phyloP scores from a whole-genome alignment of 2,888 invertebrate genomes.

The Cyclophora albipunctata region DNA sequence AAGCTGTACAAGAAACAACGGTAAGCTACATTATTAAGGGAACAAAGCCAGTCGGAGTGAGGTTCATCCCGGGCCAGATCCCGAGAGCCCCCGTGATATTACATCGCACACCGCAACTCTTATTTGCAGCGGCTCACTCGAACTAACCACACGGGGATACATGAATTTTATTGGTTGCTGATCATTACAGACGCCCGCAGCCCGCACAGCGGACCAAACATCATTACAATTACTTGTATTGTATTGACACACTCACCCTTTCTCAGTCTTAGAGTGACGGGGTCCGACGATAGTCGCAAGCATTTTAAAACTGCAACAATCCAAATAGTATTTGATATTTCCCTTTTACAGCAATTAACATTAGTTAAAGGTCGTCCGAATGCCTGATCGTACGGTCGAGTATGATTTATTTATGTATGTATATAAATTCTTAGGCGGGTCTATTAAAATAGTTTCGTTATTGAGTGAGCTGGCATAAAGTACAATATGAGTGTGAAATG shows the following conservation, averaged over 20 bases:
- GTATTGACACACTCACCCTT: slow-evolving; percentile 81
- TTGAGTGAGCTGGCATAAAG: slow-evolving; percentile 19
- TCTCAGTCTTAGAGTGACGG: slow-evolving; percentile 91
- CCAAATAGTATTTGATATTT: slow-evolving; percentile 18
- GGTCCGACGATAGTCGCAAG: slow-evolving; percentile 91
- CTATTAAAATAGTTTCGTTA: slow-evolving; percentile 27
- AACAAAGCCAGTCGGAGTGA: slow-evolving; percentile 47
- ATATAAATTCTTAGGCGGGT: slow-evolving; percentile 33
- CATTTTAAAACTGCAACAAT: slow-evolving; percentile 91
- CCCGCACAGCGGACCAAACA: slow-evolving; percentile 2
- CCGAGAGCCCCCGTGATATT: slow-evolving; percentile 56
- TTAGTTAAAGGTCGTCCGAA: too few species aligned
- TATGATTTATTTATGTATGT: slow-evolving; percentile 24
- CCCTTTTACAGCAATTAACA: not conserved
- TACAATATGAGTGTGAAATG: slow-evolving; percentile 40
- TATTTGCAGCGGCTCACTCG: slow-evolving; percentile 52
- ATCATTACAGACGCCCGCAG: slow-evolving; percentile 24
- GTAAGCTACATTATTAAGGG: slow-evolving; percentile 44
- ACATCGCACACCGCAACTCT: slow-evolving; percentile 45
- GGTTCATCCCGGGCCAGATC: slow-evolving; percentile 41
- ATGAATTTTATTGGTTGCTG: slow-evolving; percentile 51
- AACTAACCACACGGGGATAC: slow-evolving; percentile 48
- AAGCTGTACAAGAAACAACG: slow-evolving; percentile 11
- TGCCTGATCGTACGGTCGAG: too few species aligned
- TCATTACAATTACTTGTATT: slow-evolving; percentile 6